Evolutionary conservation across 2,113 vertebrate genomes (phyloP).

Genomic region (Oryzias celebensis): DNA sequence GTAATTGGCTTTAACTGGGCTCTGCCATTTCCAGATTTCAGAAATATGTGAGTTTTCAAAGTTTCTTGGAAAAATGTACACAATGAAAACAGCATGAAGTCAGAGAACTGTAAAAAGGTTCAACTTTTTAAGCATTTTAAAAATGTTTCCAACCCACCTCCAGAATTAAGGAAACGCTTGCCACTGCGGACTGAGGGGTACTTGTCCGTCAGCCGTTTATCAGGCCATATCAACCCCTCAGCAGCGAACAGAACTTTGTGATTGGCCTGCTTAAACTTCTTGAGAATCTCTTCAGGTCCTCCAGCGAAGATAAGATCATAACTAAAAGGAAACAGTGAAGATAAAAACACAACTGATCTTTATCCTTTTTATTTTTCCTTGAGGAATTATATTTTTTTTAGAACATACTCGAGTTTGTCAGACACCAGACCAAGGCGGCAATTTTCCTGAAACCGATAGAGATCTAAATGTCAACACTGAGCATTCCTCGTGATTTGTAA

Average conservation of each 20-base stretch:
- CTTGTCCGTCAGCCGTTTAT: constrained; percentile 88
- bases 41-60: too few species aligned
- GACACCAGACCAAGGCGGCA: neutral
- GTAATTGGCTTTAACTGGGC: too few species aligned
- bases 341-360: constrained; percentile 17
- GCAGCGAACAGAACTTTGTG: constrained; percentile 93
- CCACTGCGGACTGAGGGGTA: constrained; percentile 90
- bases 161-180: constrained; percentile 94
- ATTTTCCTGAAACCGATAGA: constrained; percentile 27
- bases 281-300: constrained; percentile 88
- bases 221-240: constrained; percentile 92
- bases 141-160: constrained; percentile 79
- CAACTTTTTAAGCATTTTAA: neutral
- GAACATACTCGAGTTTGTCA: constrained; percentile 3
- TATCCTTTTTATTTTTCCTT: constrained; percentile 13
- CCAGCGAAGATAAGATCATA: constrained; percentile 95
- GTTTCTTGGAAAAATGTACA: neutral
- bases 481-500: constrained; percentile 33
- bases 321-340: constrained; percentile 66
- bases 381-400: neutral
- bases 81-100: neutral
- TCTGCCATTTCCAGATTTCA: too few species aligned
- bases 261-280: constrained; percentile 88
- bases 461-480: constrained; percentile 34
- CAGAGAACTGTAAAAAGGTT: neutral